Conservation (phyloP, 2,113 vertebrate species). For the Cyprinodon variegatus region DNA sequence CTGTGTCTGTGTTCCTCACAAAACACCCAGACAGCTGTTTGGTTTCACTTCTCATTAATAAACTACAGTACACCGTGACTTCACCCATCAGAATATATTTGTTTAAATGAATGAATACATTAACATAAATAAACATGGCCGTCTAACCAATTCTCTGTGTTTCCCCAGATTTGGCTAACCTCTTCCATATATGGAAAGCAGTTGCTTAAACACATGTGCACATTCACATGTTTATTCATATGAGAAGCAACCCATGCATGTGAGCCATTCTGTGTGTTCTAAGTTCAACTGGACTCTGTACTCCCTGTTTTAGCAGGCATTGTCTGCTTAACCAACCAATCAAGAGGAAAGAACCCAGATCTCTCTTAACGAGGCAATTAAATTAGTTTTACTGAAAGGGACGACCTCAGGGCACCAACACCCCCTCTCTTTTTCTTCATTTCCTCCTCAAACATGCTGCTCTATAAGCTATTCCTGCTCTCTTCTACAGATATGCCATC, state of each 20-base stretch:
- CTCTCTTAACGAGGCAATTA: conserved; percentile 69
- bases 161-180: neutral
- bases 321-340: conserved; percentile 68
- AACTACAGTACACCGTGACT: conserved; percentile 49
- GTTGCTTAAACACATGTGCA: neutral
- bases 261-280: neutral
- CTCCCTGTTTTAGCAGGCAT: conserved; percentile 48
- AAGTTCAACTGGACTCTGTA: conserved; percentile 39
- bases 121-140: conserved; percentile 6
- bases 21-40: conserved; percentile 13
- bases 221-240: neutral
- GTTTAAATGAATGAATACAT: conserved; percentile 8
- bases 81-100: conserved; percentile 15
- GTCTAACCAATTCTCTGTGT: neutral
- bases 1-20: conserved; percentile 4
- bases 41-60: conserved; percentile 62
- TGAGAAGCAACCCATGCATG: conserved; percentile 3
- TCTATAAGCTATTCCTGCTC: neutral
- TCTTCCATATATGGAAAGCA: neutral
- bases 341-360: conserved; percentile 60
- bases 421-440: neutral
- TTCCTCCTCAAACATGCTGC: conserved; percentile 7
- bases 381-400: conserved; percentile 65
- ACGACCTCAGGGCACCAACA: conserved; percentile 36
- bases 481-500: conserved; percentile 7